A percentile compares a stretch with the other conserved stretches of the same genome.
Evolutionary conservation across 2,797 vertebrate species (phyloP).

Genomic region (Sebastes cheni): DNA sequence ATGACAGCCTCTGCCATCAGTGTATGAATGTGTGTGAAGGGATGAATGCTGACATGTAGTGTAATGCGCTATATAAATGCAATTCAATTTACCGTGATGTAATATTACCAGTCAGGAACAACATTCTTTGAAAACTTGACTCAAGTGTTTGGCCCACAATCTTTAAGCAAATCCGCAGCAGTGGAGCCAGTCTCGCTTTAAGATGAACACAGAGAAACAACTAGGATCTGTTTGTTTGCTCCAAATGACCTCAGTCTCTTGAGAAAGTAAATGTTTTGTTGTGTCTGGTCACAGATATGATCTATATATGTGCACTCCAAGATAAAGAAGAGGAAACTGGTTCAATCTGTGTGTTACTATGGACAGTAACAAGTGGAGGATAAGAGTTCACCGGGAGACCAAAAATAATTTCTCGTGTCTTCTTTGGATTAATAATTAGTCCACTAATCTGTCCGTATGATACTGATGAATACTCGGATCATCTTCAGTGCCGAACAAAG

Average conservation of each 20-base stretch:
- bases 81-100: background rate
- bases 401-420: background rate
- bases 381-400: background rate
- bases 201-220: background rate
- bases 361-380: background rate
- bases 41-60: too few species aligned
- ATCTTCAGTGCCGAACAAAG: background rate
- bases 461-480: background rate
- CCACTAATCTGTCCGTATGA: background rate
- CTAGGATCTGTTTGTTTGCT: background rate
- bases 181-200: background rate
- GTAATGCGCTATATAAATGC: too few species aligned
- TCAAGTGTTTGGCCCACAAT: background rate
- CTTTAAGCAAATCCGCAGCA: background rate
- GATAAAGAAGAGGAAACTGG: background rate
- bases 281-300: background rate
- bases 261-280: background rate
- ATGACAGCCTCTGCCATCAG: too few species aligned
- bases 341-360: background rate
- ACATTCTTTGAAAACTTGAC: slow-evolving; percentile 7
- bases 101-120: background rate
- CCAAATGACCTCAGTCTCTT: background rate
- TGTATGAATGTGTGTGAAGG: too few species aligned
- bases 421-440: background rate
- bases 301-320: background rate